Base-by-base conservation (phyloP, 2,797 vertebrate species). In the Pterois miles region DNA sequence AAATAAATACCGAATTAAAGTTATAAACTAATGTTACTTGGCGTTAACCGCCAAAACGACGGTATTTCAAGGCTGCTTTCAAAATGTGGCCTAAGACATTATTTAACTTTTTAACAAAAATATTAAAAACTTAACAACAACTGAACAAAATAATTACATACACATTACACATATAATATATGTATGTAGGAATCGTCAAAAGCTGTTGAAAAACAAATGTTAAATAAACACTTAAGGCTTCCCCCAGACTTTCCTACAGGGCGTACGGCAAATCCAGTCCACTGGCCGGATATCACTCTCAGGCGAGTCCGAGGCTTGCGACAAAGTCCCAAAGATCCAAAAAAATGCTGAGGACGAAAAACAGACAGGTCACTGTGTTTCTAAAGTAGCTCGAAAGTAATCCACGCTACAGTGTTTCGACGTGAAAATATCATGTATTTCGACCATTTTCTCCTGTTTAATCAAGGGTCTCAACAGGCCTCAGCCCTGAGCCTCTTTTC, bases 401-500 rank as follows among this genome's bases (percentile, higher is more conserved):
- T 77, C 82, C 65, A 50, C 3, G 34, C 29, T 13, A 29, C 18
- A 23, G 11, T 80, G 16, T 77, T 94, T 88, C 23, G 3, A 63
- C 31, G 1, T 6, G 1, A 76, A 81, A 83, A 76, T 60, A 33
- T 59, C 2, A 52, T 60, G 58, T 82, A 72, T 82, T 85, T 91
- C 34, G 71, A 74, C 48, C 27, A 62, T 87, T 89, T 83, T 18
- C 71, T 70, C 60, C 22, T 48, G 33, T 88, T 92, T 89, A 53
- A 74, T 79, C 67, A 20, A 56, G 23, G 78, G 65, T 71, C 57
- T 88, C 27, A 46, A 76, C 75, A 95, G 96, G 95, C 96, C 95
- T 93, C 88, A 88, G 87, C 84, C 82, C 91, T 93, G 93, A 95
- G 94, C 93, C 92, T 94, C 94, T 94, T 95, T 96, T 94, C 93